These are phyloP conservation scores for Hypotaenidia philippensis DNA, from an alignment of 2,797 vertebrate species.

Conservation along the genomic window DNA sequence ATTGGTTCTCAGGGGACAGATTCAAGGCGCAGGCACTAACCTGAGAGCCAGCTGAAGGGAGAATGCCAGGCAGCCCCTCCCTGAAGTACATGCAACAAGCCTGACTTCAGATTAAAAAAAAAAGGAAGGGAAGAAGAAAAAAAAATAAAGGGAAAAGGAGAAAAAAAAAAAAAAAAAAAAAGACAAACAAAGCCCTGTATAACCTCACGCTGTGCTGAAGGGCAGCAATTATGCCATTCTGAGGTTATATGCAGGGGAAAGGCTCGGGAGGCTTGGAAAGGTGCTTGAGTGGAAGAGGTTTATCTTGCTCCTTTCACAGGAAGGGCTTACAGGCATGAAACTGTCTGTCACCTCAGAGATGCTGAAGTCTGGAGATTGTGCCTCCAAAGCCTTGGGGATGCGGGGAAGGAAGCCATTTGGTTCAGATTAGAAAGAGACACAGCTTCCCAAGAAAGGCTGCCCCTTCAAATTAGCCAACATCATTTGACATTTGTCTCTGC, in stretches of 20 bases:
- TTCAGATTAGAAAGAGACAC: not conserved
- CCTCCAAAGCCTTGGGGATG: not conserved
- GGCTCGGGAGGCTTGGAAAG: not conserved
- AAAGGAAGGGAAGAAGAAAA: no score
- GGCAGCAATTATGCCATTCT: not conserved
- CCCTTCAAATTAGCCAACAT: not conserved
- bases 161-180: accelerated
- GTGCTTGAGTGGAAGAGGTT: not conserved
- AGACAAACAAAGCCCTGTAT: not conserved
- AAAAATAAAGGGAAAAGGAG: accelerated
- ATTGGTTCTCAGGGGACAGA: not conserved
- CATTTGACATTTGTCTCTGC: not conserved
- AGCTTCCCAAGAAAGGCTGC: not conserved
- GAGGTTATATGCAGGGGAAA: constrained; percentile 7
- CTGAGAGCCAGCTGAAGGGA: not conserved
- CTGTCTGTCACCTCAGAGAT: constrained; percentile 6
- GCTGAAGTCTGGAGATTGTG: not conserved
- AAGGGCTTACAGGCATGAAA: constrained; percentile 42
- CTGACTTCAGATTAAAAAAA: not conserved
- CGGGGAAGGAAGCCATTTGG: not conserved
- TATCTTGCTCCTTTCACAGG: not conserved
- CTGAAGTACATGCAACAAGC: not conserved
- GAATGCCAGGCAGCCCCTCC: not conserved
- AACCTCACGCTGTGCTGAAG: not conserved
- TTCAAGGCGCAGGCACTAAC: not conserved